Evolutionary conservation across 2,113 vertebrate species (phyloP), one percentile per base, ranked within the genome.

Genomic region (Crotalus viridis): DNA sequence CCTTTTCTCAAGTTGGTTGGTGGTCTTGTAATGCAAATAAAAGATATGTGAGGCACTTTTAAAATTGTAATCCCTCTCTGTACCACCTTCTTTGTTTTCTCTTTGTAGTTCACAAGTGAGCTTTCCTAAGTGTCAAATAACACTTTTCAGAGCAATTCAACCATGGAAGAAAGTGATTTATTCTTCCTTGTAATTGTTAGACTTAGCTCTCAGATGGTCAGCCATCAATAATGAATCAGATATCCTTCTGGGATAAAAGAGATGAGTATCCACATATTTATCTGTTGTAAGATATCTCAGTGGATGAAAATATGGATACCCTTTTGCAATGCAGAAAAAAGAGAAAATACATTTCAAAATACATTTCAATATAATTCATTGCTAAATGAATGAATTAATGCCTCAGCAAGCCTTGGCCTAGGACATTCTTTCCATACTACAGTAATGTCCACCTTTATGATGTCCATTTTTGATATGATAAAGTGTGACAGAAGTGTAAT

Each of bases 131-230:
- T 26, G 85, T 90, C 94, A 94, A 95, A 26, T 48, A 90, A 95
- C 90, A 0, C 1, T 81, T 69, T 61, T 92, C 55, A 69, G 90
- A 88, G 86, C 51, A 55, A 94, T 92, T 92, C 93, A 94, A 93
- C 9, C 88, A 61, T 13, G 92, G 89, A 95, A 93, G 91, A 96
- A 95, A 95, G 51, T 64, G 90, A 0, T 69, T 91, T 89, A 88
- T 95, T 92, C 94, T 86, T 92, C 17, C 28, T 48, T 3, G 0
- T 91, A 90, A 55, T 92, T 94, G 93, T 51, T 8, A 55, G 0
- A 0, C 69, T 92, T 94, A 90, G 92, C 90, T 94, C 90, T 28
- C n/a, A 26, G 24, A 43, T 48, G 33, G 74, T 39, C 74, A 3
- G 0, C 21, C 88, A 92, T 93, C 61, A 74, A 39, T 54, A 19